These are phyloP conservation scores for Lochmaea capreae DNA, from an alignment of 2,888 invertebrate species.

Conservation along the genomic window DNA sequence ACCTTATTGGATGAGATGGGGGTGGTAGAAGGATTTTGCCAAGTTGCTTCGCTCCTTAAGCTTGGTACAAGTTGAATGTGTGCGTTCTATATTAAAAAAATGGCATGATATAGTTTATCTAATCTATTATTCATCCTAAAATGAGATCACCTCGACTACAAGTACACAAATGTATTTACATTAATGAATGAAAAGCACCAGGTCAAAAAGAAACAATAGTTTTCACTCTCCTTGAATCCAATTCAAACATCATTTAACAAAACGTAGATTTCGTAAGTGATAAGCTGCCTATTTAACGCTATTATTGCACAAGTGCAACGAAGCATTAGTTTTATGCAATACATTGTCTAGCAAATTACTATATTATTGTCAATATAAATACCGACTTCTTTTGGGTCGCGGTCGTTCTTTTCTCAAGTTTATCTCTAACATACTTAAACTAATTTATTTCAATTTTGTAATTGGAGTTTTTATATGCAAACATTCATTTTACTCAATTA, in stretches of 20 bases:
- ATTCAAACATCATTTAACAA: constrained; percentile 60
- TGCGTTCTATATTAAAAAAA: too few relatives aligned
- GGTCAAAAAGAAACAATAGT: constrained; percentile 58
- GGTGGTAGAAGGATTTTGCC: too few relatives aligned
- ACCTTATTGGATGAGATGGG: too few relatives aligned
- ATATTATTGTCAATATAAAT: constrained; percentile 49
- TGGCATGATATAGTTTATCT: too few relatives aligned
- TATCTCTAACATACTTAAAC: constrained; percentile 17
- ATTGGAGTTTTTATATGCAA: constrained; percentile 2
- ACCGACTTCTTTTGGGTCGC: constrained; percentile 45
- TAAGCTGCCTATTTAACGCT: constrained; percentile 53
- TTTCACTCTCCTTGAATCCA: constrained; percentile 64
- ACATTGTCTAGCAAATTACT: constrained; percentile 51
- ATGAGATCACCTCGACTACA: too few relatives aligned
- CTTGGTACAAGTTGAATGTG: too few relatives aligned
- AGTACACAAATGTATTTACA: too few relatives aligned
- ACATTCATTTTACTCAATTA: not conserved
- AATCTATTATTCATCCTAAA: too few relatives aligned
- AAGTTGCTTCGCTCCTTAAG: too few relatives aligned
- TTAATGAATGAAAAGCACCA: constrained; percentile 32
- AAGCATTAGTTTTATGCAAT: constrained; percentile 48
- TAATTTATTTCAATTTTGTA: constrained; percentile 9
- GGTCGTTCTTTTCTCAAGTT: constrained; percentile 40
- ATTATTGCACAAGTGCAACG: constrained; percentile 53
- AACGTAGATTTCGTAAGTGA: constrained; percentile 54